Evolutionary conservation across 2,888 invertebrate species (phyloP).

Genomic region (Chirona hameri): DNA sequence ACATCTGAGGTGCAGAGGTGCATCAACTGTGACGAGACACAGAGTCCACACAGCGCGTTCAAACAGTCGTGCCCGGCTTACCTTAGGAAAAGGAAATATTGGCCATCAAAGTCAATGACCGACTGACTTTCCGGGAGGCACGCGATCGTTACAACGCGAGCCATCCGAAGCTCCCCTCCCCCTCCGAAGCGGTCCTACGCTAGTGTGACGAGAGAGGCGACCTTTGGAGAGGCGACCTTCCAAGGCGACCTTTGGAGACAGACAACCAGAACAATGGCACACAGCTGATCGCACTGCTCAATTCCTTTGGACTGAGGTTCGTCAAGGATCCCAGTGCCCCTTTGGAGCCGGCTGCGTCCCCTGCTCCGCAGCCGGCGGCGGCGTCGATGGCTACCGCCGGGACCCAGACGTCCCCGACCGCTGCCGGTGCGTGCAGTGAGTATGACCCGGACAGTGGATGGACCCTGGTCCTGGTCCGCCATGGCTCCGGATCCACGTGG

Average conservation of each 20-base stretch:
- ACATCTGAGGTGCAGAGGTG: not conserved
- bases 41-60: not conserved
- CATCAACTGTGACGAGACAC: not conserved
- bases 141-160: not conserved
- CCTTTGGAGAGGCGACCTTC: no score
- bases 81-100: not conserved
- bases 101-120: not conserved
- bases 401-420: not conserved
- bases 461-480: not conserved
- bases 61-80: not conserved
- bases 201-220: not conserved
- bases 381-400: not conserved
- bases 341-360: not conserved
- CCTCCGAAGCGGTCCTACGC: not conserved
- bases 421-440: not conserved
- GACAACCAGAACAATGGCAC: not conserved
- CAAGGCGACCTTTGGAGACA: no score
- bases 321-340: not conserved
- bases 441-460: not conserved
- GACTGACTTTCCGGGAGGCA: not conserved
- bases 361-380: not conserved
- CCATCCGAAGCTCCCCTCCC: not conserved
- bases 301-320: not conserved
- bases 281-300: not conserved
- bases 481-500: not conserved